phyloP scores from a whole-genome alignment of 2,797 vertebrate species.

The Protonibea diacanthus region DNA sequence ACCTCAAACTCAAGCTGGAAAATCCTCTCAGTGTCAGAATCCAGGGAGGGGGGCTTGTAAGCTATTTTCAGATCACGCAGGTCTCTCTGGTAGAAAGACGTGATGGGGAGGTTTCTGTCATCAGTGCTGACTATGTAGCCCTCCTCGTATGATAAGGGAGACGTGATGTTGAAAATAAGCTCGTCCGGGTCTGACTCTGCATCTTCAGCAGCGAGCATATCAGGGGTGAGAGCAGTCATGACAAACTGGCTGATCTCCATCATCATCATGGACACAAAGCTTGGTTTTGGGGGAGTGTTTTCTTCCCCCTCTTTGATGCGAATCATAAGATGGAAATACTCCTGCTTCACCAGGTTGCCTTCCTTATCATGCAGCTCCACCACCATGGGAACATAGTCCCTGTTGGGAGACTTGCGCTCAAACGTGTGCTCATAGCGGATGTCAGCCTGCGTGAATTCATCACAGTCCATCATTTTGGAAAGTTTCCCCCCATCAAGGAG shows the following conservation, averaged over 20 bases:
- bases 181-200: conserved; percentile 88
- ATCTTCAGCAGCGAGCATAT: conserved; percentile 95
- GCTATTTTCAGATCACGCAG: conserved; percentile 92
- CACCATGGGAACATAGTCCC: conserved; percentile 94
- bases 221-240: conserved; percentile 93
- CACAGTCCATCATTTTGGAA: conserved; percentile 89
- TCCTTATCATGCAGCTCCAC: conserved; percentile 90
- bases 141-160: conserved; percentile 90
- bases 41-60: conserved; percentile 91
- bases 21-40: conserved; percentile 91
- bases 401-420: conserved; percentile 88
- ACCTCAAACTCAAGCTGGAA: conserved; percentile 95
- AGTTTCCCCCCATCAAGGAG: conserved; percentile 84
- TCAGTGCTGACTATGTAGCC: conserved; percentile 96
- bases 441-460: conserved; percentile 88
- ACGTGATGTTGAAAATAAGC: conserved; percentile 95
- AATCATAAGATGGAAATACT: conserved; percentile 94
- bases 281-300: conserved; percentile 94
- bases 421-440: conserved; percentile 92
- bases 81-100: conserved; percentile 93
- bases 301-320: conserved; percentile 89
- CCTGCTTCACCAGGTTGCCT: conserved; percentile 89
- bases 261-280: conserved; percentile 97
- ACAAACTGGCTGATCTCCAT: conserved; percentile 98
- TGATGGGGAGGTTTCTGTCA: conserved; percentile 93